These are phyloP conservation scores for Dolomedes plantarius DNA, from an alignment of 2,888 invertebrate genomes.

Conservation along the genomic window DNA sequence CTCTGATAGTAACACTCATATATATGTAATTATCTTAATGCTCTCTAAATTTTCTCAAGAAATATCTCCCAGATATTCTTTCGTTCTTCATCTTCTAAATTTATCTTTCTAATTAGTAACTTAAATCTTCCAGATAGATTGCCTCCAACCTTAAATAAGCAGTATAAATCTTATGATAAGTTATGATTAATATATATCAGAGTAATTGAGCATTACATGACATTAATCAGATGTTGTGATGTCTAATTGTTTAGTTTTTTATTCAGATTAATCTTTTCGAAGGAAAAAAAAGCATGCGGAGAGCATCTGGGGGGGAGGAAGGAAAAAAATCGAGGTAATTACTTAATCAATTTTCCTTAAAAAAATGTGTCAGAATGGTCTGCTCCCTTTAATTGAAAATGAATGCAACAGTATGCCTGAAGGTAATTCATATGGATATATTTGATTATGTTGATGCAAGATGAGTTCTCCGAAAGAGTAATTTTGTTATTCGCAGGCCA, in stretches of 20 bases:
- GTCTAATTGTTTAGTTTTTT: not conserved
- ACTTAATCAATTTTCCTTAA: not conserved
- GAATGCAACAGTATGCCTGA: conserved; percentile 2
- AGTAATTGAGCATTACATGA: not conserved
- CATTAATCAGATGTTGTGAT: not conserved
- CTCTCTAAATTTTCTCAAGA: too few relatives aligned
- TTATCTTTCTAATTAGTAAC: not conserved
- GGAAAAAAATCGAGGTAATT: not conserved
- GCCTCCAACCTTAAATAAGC: not conserved
- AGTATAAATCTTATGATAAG: not conserved
- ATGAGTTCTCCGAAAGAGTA: not conserved
- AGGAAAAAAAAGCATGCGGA: not conserved
- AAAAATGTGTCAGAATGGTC: not conserved
- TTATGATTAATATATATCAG: not conserved
- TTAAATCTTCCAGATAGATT: not conserved
- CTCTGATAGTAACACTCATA: too few relatives aligned
- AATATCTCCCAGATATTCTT: too few relatives aligned
- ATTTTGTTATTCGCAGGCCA: not conserved
- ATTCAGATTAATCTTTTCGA: not conserved
- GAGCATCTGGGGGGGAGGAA: not conserved
- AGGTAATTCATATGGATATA: conserved; percentile 5
- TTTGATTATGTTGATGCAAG: not conserved
- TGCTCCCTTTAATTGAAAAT: not conserved
- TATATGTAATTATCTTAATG: too few relatives aligned
- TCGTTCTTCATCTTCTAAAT: not conserved